Percentiles rank a stretch among this genome's conserved stretches.
Evolutionary conservation across 2,888 invertebrate genomes (phyloP).

Genomic region (Luperina nickerlii): DNA sequence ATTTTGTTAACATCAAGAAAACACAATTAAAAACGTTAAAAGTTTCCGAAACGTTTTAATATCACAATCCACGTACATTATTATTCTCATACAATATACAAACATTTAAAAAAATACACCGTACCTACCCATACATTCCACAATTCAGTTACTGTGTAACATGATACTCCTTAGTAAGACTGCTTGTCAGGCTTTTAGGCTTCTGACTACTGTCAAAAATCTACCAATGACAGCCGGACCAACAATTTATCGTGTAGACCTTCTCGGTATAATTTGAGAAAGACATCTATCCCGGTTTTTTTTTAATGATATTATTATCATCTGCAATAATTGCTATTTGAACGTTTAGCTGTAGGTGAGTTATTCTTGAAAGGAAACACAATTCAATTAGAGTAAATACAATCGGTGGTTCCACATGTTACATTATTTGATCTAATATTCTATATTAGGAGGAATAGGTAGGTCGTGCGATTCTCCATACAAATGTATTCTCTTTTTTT

Average conservation of each 20-base stretch:
- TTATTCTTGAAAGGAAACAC: too few species aligned
- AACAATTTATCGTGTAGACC: not conserved
- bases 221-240: too few species aligned
- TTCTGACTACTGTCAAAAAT: not conserved
- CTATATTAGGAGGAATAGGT: too few species aligned
- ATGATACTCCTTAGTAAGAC: not conserved
- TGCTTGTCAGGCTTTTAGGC: not conserved
- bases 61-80: not conserved
- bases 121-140: not conserved
- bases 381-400: too few species aligned
- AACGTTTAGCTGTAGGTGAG: too few species aligned
- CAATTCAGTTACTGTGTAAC: not conserved
- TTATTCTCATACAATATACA: not conserved
- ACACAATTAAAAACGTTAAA: not conserved
- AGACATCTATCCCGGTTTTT: not conserved
- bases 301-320: not conserved
- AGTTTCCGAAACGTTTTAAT: not conserved
- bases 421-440: too few species aligned
- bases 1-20: not conserved
- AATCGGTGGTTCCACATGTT: too few species aligned
- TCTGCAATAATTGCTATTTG: not conserved
- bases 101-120: not conserved
- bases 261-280: not conserved
- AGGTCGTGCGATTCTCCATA: too few species aligned
- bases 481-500: too few species aligned